Evolutionary conservation across 2,113 vertebrate species (phyloP).

Genomic region (Corythaeola cristata): DNA sequence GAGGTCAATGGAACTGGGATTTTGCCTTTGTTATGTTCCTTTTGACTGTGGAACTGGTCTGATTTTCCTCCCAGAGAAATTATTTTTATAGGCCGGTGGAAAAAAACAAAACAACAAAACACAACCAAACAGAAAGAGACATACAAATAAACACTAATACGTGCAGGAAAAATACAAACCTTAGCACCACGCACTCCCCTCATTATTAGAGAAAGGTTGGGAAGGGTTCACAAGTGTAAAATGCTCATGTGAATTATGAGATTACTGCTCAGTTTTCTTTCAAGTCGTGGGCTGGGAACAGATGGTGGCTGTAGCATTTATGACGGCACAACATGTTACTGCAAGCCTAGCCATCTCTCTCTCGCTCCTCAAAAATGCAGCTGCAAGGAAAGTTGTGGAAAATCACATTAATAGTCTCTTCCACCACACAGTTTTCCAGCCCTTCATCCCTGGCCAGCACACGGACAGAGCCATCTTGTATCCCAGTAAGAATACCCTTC

Average conservation of each 20-base stretch:
- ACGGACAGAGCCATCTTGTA: constrained; percentile 50
- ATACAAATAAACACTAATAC: constrained; percentile 55
- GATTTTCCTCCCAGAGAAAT: constrained; percentile 13
- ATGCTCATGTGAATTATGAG: constrained; percentile 55
- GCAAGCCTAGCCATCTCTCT: constrained; percentile 53
- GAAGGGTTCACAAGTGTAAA: constrained; percentile 55
- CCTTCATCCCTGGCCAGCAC: constrained; percentile 55
- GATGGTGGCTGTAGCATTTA: constrained; percentile 66
- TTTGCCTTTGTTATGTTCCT: constrained; percentile 6
- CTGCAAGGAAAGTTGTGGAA: constrained; percentile 65
- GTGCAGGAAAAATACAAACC: constrained; percentile 59
- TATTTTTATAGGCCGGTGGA: neutral
- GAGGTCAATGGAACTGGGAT: neutral
- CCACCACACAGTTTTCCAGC: constrained; percentile 48
- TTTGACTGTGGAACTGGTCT: neutral
- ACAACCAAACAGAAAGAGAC: constrained; percentile 40
- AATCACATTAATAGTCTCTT: constrained; percentile 67
- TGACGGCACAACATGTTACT: constrained; percentile 62
- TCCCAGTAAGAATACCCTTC: constrained; percentile 31
- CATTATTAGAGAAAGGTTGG: constrained; percentile 52
- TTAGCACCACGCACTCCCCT: constrained; percentile 52
- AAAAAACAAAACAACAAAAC: neutral
- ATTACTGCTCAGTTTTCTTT: constrained; percentile 71
- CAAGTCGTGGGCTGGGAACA: constrained; percentile 66
- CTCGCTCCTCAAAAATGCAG: constrained; percentile 61